Percentiles rank a stretch among this genome's conserved stretches.
phyloP scores from a whole-genome alignment of 2,888 invertebrate species.

The Nymphalis urticae region DNA sequence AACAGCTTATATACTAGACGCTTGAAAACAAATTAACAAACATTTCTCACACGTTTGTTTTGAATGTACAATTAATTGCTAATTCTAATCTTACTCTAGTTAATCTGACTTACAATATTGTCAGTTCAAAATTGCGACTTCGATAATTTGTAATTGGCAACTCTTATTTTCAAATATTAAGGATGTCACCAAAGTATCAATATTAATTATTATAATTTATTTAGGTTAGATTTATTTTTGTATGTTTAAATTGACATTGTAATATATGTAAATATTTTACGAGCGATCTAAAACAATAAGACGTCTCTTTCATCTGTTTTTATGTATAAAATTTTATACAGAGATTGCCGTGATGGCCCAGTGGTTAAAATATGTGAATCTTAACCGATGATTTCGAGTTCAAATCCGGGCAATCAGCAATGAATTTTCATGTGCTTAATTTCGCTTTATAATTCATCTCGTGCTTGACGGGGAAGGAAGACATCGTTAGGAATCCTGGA shows the following conservation, averaged over 20 bases:
- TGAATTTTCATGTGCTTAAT: too few relatives aligned
- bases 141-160: not conserved
- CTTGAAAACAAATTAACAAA: conserved; percentile 9
- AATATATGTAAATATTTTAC: too few relatives aligned
- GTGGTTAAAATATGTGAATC: too few relatives aligned
- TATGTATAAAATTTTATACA: too few relatives aligned
- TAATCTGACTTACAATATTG: not conserved
- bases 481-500: too few relatives aligned
- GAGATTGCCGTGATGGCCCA: too few relatives aligned
- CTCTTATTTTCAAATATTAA: not conserved
- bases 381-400: too few relatives aligned
- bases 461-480: too few relatives aligned
- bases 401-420: too few relatives aligned
- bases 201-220: not conserved
- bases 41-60: not conserved
- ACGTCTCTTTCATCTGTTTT: too few relatives aligned
- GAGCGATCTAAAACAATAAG: too few relatives aligned
- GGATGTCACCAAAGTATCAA: not conserved
- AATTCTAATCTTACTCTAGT: not conserved
- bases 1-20: conserved; percentile 1
- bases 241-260: not conserved
- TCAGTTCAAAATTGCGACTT: not conserved
- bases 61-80: not conserved
- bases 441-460: too few relatives aligned
- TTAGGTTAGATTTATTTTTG: not conserved